Base-by-base conservation (phyloP, 2,113 vertebrate genomes). In the Lophochroa leadbeateri region DNA sequence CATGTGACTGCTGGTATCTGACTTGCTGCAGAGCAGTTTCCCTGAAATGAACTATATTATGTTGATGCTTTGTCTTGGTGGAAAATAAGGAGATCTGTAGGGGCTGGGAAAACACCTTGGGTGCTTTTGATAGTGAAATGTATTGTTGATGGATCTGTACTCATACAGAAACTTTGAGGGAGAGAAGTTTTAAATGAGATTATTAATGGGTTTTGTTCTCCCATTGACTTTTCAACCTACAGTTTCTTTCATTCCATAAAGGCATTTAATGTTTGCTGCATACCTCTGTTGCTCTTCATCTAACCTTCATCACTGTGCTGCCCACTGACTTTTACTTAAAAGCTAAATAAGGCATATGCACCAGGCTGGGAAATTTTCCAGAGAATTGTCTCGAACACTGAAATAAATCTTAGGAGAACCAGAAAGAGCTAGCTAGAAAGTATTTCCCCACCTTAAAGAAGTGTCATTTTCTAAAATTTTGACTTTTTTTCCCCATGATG, bases 21-120 rank as follows among this genome's bases (percentile, higher is more conserved):
- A 13, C 43, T 81, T 86, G 28, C 7, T 67, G 25, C 35, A 87
- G 74, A 85, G 81, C 67, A 67, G 11, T 93, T 90, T 95, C 82
- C 80, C 55, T 92, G 76, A 61, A 90, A 41, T 70, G 68, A 88
- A 44, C 28, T 43, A 5, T 9, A 35, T 58, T 58, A 20, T 78
- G 35, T 70, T 86, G 39, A 6, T 88, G 18, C 71, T 93, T 74
- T 89, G 64, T 82, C 90, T 91, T 70, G 41, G 17, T 96, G 90
- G 92, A 96, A 96, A 96, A 93, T 79, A 79, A 88, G 96, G 96
- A 88, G 80, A 75, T 84, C 52, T 82, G 82, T 76, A 65, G n/a
- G 60, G 86, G 35, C 72, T 94, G 95, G 96, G 96, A 96, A 97
- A 97, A 79, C 92, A 94, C 95, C 95, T 64, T 86, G 50, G 13